Evolutionary conservation across 2,888 invertebrate species (phyloP), one percentile per base, ranked within the genome.

Genomic region (Villa cingulata): DNA sequence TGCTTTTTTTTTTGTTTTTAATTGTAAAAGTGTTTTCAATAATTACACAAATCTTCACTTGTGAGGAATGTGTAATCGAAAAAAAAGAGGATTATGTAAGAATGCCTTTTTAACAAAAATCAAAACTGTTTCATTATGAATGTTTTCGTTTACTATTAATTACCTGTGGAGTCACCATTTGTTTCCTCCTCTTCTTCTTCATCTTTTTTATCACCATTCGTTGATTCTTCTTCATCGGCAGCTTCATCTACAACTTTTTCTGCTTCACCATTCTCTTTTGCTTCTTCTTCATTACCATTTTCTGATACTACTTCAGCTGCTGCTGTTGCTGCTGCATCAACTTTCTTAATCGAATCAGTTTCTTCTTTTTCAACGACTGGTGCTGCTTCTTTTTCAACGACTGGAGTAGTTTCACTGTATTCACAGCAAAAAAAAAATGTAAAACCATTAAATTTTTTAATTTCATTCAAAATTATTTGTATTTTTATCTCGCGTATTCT

Each of bases 321-420:
- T 54, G 62, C 62, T 51, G 63, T 64, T 56, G 40, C 41, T 37
- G 62, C 62, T 48, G 59, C 57, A 44, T 59, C 56, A 55, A 59
- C 60, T 23, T 41, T 45, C 50, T 62, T 60, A 41, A 49, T 54
- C 17, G 60, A 53, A 49, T 57, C 61, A 39, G 43, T 42, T 45
- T 65, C 65, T 53, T 65, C 68, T 58, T 68, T 68, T 62, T 68
- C 68, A 49, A 66, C 65, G 49, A 67, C 63, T 56, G 65, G 64
- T 50, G 64, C 64, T 49, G 60, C 60, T 43, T 61, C 62, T 58
- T 68, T 68, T 62, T 68, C 68, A 49, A 66, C 65, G 49, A 67
- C 63, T 56, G 65, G 64, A 53, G 62, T 12, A 9, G 6, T 62
- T 56, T 66, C 68, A 51, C 68, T n/a, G n/a, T n/a, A n/a, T n/a